Conservation (phyloP, 2,888 invertebrate species). For the Exephanes ischioxanthus region DNA sequence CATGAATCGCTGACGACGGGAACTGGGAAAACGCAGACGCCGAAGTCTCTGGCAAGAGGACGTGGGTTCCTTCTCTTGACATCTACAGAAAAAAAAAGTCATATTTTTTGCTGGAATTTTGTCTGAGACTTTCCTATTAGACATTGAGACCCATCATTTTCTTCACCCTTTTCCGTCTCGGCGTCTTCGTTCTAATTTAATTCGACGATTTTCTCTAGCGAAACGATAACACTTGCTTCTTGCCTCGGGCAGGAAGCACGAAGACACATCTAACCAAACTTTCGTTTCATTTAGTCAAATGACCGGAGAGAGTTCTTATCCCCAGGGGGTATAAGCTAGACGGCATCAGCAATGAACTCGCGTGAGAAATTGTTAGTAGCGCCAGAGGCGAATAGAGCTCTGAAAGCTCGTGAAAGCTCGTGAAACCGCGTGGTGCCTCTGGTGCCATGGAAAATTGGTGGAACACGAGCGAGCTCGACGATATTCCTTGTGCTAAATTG, state of each 20-base stretch:
- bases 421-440: conserved; percentile 48
- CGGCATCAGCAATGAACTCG: conserved; percentile 63
- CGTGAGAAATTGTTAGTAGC: conserved; percentile 63
- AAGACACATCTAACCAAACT: conserved; percentile 55
- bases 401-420: conserved; percentile 44
- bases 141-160: neutral
- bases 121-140: neutral
- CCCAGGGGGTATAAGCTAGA: conserved; percentile 40
- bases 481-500: conserved; percentile 59
- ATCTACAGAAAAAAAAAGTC: neutral
- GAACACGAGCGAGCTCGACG: conserved; percentile 49
- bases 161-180: neutral
- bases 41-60: conserved; percentile 25
- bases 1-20: conserved; percentile 65
- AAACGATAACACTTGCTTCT: conserved; percentile 38
- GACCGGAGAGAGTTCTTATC: conserved; percentile 46
- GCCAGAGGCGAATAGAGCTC: conserved; percentile 54
- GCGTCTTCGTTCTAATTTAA: conserved; percentile 45
- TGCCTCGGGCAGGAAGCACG: conserved; percentile 26
- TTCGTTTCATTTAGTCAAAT: conserved; percentile 64
- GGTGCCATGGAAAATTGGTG: conserved; percentile 58
- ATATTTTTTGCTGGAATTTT: neutral
- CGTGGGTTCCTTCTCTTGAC: neutral
- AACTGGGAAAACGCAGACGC: conserved; percentile 46
- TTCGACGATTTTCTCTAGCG: conserved; percentile 35